Base-by-base conservation (phyloP, 92 coral and sea anemone genomes). In the Phenganax subtilis region DNA sequence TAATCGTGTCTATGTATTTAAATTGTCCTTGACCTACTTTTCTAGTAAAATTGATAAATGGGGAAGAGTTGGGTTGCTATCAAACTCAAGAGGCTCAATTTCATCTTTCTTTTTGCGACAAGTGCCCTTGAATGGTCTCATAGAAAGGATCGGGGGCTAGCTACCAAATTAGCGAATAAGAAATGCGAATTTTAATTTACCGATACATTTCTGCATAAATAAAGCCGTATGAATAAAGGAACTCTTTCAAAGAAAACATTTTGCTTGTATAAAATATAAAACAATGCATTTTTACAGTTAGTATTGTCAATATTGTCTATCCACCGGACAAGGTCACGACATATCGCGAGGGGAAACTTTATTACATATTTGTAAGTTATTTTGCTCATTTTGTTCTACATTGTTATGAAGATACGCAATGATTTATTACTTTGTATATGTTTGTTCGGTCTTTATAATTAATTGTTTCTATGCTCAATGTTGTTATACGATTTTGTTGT, bases 121-220 rank as follows among this genome's bases (percentile, higher is more conserved):
- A 68, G 73, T 68, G 73, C 73, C 73, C 73, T 68, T 68, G 73
- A 68, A 68, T 68, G 53, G 12, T 68, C 11, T 37, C 6, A 2
- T 10, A 64, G 17, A 68, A 29, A 37, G 52, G 11, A 27, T 68
- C n/a, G 73, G 12, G 16, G 52, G 20, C 54, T 11, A 20, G 47
- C 12, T 10, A 25, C 10, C 47, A 53, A 68, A 68, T 68, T 68
- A 28, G 47, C 15, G 44, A 68, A n/a, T 30, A 0, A 10, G 47
- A 6, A 68, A 29, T 68, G 47, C 47, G 52, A 30, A 68, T 30
- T 68, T 37, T 30, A 30, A 68, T 30, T 68, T 6, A 30, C 73
- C 31, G 31, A 37, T 8, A 25, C 72, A 66, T 66, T 29, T 47
- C 31, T 25, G 51, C 72, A 66, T 12, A 64, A 66, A 9, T 10